Evolutionary conservation across 2,888 invertebrate genomes (phyloP), one percentile per base, ranked within the genome.

Genomic region (Scrobipalpa atriplicella): DNA sequence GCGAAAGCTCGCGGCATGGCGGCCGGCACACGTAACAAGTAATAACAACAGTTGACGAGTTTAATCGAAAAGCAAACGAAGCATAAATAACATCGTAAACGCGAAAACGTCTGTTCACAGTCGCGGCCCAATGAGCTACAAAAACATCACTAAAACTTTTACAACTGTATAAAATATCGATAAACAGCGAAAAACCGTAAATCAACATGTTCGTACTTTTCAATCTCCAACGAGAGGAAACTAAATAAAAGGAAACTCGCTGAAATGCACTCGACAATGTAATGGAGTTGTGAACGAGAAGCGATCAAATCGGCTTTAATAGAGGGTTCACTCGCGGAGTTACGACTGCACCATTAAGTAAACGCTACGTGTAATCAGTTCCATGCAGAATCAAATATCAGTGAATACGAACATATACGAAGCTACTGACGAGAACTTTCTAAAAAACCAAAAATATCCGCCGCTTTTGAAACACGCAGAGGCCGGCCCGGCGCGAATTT

Each of bases 21-120:
- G 72, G 73, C 72, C 29, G 72, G 73, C 72, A 70, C 74, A 77
- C 73, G 73, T 72, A 72, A 74, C 76, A 73, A 74, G 71, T 38
- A 58, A 38, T 58, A 58, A 58, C 58, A 58, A 72, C 73, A 78
- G 80, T 80, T 80, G 81, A 77, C 77, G 78, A 77, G 76, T 80
- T 82, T 82, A 82, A 83, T 82, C 83, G 82, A 82, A 83, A 84
- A 84, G 78, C 82, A 82, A 80, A 81, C 79, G 75, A 74, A 77
- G 74, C 79, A 78, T 77, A 78, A 80, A 80, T 77, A 80, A 72
- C 69, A 61, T 66, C 66, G 67, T 68, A 69, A 70, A 68, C 58
- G 60, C 51, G 62, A 64, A 66, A 62, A 43, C 66, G 60, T 36
- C 61, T 60, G 60, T 52, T 54, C 63, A 38, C 64, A 67, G 66